Percentiles rank a stretch among this genome's conserved stretches.
Evolutionary conservation across 2,113 vertebrate species (phyloP).

Genomic region (Pteronura brasiliensis): DNA sequence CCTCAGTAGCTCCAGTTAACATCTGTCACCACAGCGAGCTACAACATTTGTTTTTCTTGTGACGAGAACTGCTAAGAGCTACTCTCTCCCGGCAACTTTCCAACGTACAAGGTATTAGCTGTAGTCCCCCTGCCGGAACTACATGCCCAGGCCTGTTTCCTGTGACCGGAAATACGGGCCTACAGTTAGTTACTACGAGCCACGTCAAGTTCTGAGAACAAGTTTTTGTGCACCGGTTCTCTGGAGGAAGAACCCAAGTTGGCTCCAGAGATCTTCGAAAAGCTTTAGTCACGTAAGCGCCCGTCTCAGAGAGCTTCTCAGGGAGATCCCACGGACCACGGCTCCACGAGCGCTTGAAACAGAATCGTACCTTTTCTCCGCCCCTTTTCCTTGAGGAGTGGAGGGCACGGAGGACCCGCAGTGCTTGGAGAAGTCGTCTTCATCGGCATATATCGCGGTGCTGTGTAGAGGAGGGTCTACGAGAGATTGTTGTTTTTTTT

Average conservation of each 20-base stretch:
- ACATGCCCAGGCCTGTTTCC: background rate
- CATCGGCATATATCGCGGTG: slow-evolving; percentile 80
- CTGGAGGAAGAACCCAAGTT: background rate
- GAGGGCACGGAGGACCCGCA: background rate
- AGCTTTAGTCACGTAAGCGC: background rate
- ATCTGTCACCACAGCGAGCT: background rate
- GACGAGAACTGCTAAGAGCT: background rate
- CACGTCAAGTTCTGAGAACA: background rate
- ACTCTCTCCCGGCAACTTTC: background rate
- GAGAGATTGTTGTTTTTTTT: background rate
- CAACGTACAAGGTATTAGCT: too few relatives aligned
- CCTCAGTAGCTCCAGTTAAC: background rate
- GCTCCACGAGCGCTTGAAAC: background rate
- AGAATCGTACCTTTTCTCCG: background rate
- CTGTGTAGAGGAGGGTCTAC: slow-evolving; percentile 85
- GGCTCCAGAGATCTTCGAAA: background rate
- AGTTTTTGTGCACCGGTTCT: background rate
- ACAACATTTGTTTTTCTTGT: background rate
- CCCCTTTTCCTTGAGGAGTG: background rate
- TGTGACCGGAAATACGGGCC: background rate
- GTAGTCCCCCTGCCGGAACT: too few relatives aligned
- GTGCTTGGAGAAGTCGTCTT: slow-evolving; percentile 34
- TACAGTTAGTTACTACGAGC: background rate
- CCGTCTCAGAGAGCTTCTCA: background rate
- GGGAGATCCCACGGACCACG: background rate